Percentiles rank a stretch among this genome's conserved stretches.
Conservation (phyloP, 2,797 vertebrate genomes). For the Mallotus villosus region DNA sequence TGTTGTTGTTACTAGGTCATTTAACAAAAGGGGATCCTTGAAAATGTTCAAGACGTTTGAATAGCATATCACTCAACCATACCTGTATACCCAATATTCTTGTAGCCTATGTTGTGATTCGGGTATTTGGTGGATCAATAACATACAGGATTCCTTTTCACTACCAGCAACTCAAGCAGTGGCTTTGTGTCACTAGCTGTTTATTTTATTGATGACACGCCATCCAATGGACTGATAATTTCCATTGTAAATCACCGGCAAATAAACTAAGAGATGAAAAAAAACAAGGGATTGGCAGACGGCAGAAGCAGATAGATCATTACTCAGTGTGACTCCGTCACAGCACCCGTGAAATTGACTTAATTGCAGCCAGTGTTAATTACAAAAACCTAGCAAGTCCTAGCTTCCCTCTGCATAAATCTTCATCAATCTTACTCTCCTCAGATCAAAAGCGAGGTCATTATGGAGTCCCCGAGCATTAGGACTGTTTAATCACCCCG, state of each 20-base stretch:
- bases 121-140: not conserved
- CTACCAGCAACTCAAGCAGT: not conserved
- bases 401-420: slow-evolving; percentile 27
- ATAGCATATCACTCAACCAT: not conserved
- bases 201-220: slow-evolving; percentile 12
- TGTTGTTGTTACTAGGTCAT: not conserved
- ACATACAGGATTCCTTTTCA: not conserved
- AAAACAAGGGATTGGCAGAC: not conserved
- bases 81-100: not conserved
- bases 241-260: slow-evolving; percentile 21
- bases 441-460: slow-evolving; percentile 35
- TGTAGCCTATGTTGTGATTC: not conserved
- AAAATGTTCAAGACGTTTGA: not conserved
- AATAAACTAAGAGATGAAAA: slow-evolving; percentile 2
- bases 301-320: slow-evolving; percentile 33
- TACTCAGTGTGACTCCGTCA: slow-evolving; percentile 14
- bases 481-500: slow-evolving; percentile 46
- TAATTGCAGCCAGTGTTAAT: slow-evolving; percentile 46
- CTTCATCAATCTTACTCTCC: slow-evolving; percentile 37
- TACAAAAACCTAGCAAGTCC: slow-evolving; percentile 32
- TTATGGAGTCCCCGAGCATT: slow-evolving; percentile 39
- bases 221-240: slow-evolving; percentile 23
- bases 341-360: slow-evolving; percentile 36
- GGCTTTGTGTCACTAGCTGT: not conserved
- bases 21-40: too few species aligned